Conservation (phyloP, 2,113 vertebrate species). For the Myocastor coypus region DNA sequence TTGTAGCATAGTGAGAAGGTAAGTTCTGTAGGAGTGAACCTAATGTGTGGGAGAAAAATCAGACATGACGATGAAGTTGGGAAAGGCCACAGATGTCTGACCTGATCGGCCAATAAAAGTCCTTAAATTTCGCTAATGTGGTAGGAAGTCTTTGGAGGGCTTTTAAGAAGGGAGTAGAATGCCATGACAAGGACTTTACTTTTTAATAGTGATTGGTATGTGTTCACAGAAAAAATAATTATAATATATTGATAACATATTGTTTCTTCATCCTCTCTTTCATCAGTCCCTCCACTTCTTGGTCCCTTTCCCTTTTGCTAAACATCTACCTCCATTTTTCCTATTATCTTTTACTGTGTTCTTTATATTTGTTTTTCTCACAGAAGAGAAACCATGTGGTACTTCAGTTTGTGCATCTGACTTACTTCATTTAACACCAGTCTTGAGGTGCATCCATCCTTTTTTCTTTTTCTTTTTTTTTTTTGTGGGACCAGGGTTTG, state of each 20-base stretch:
- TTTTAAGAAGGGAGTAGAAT: background rate
- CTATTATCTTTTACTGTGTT: background rate
- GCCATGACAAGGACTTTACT: background rate
- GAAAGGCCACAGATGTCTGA: background rate
- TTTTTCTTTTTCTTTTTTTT: too few species aligned
- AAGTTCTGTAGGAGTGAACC: background rate
- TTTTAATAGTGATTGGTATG: background rate
- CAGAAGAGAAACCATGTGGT: background rate
- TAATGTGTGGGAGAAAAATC: background rate
- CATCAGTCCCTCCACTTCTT: background rate
- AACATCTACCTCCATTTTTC: background rate
- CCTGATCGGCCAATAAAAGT: background rate
- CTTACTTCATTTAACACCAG: background rate
- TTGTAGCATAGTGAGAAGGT: background rate
- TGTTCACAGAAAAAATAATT: background rate
- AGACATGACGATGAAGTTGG: background rate
- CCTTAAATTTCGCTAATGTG: background rate
- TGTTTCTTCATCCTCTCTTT: background rate
- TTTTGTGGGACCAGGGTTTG: too few species aligned
- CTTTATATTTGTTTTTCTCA: background rate
- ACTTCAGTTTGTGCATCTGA: background rate
- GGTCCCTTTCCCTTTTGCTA: background rate
- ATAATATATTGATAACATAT: too few species aligned
- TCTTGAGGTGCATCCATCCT: background rate
- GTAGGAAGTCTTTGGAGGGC: background rate